Conservation (phyloP, 2,888 invertebrate genomes). For the Portevinia maculata region DNA sequence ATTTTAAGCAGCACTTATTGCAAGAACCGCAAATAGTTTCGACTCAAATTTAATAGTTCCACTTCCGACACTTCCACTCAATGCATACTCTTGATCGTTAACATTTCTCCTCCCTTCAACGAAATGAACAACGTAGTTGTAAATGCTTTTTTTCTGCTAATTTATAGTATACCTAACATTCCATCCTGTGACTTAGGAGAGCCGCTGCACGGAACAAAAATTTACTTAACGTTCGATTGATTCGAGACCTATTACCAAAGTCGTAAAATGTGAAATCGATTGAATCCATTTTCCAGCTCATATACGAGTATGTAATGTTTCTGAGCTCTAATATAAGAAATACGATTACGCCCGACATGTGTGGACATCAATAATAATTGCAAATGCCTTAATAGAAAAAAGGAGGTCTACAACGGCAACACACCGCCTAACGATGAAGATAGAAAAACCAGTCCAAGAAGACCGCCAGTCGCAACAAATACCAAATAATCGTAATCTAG, state of each 20-base stretch:
- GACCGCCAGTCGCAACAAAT: conserved; percentile 28
- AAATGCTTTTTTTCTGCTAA: conserved; percentile 46
- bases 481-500: conserved; percentile 70
- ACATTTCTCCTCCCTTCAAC: conserved; percentile 45
- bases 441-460: conserved; percentile 60
- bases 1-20: background rate
- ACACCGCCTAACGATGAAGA: conserved; percentile 43
- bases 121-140: conserved; percentile 54
- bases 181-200: conserved; percentile 18
- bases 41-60: conserved; percentile 6
- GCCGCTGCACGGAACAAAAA: background rate
- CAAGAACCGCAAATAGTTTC: background rate
- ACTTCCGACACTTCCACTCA: conserved; percentile 11
- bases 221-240: conserved; percentile 38
- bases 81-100: conserved; percentile 2
- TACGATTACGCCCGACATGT: conserved; percentile 71
- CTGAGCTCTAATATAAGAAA: conserved; percentile 49
- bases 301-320: conserved; percentile 29
- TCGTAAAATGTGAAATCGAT: conserved; percentile 73
- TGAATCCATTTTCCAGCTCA: conserved; percentile 62
- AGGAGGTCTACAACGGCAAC: conserved; percentile 32
- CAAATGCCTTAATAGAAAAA: conserved; percentile 72
- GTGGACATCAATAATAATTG: conserved; percentile 76
- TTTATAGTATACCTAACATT: conserved; percentile 50
- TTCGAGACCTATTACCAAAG: conserved; percentile 69